Evolutionary conservation across 2,797 vertebrate genomes (phyloP), one percentile per base, ranked within the genome.

Genomic region (Podarcis siculus): DNA sequence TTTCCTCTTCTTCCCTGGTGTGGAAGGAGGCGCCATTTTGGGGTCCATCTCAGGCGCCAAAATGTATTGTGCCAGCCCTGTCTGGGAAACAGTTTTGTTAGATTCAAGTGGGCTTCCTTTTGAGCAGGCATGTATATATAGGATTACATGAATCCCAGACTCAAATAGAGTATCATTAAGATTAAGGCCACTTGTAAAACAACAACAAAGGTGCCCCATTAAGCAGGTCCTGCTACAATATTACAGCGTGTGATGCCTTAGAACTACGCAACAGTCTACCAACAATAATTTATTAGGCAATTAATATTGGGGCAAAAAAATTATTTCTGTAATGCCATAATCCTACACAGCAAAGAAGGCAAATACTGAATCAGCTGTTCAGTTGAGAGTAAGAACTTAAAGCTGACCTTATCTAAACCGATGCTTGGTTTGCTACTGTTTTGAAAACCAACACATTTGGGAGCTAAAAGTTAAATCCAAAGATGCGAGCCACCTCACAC

Each of bases 331-430:
- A 39, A n/a, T n/a, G 30, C 39, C 67, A 23, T 42, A 17, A 79
- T 13, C 2, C 2, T 27, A 30, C 21, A 21, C 27, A 25, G 55
- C 27, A 58, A 71, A 37, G n/a, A 67, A 49, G n/a, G 27, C 76
- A 39, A 25, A 27, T 5, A 79, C 83, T 87, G 73, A 79, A 81
- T n/a, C 77, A 42, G 35, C 87, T 89, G 92, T 90, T 83, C 75
- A 86, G 78, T 64, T 30, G 35, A 5, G 27, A 13, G 58, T 58
- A 85, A 8, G 2, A 13, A 27, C 45, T 30, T 58, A 19, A 35
- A 27, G 2, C 15, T 37, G 67, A 27, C 61, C 25, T 10, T n/a
- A 32, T 8, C 45, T 58, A 89, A 55, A 71, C n/a, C 35, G 2
- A 0, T 2, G 10, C 19, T 30, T 21, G 37, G 17, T 5, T 17